Base-by-base conservation (phyloP, 2,888 invertebrate species). In the Trichogramma dendrolimi region DNA sequence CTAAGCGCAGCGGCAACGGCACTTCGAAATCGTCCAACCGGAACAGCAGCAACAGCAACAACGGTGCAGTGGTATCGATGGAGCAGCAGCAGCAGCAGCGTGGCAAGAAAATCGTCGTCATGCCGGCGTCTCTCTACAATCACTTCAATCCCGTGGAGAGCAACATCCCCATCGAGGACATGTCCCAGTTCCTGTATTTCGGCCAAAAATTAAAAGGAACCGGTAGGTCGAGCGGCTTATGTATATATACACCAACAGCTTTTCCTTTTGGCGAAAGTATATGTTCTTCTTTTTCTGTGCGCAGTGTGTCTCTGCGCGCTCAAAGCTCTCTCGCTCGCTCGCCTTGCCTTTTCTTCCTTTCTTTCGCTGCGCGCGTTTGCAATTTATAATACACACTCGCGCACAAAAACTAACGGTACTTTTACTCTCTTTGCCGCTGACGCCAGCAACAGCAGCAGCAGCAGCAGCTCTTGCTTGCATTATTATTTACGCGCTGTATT, bases 181-280 rank as follows among this genome's bases (percentile, higher is more conserved):
- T 88, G 81, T 84, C 85, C 55, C 88, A 88, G 8, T 89, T 89
- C 75, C 80, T 87, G 61, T 86, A 83, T 72, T 89, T 89, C 72
- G 89, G 89, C 0, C 86, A 88, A 71, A 89, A 89, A 73, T 71
- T 84, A 48, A 80, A 81, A 1, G 61, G 61, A 58, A 63, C 65
- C 61, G 65, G 65, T 65, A 63, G 11, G 57, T 41, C 27, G 27
- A 27, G 27, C 27, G 27, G 27, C 27, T 27, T 27, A 27, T 27
- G 27, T 27, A 27, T 27, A 27, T 3, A 14, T 2, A 1, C 43
- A 27, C 42, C 38, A 53, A 38, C 27, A 41, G 46, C 51, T 47
- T 61, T 61, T 57, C 57, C 55, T 60, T 55, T 64, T 61, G 61
- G 27, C 27, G 27, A 27, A 27, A 27, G 27, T 27, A 27, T 27